A percentile compares a stretch with the other conserved stretches of the same genome.
Conservation (phyloP, 2,797 vertebrate species). For the Acanthurus lineatus region DNA sequence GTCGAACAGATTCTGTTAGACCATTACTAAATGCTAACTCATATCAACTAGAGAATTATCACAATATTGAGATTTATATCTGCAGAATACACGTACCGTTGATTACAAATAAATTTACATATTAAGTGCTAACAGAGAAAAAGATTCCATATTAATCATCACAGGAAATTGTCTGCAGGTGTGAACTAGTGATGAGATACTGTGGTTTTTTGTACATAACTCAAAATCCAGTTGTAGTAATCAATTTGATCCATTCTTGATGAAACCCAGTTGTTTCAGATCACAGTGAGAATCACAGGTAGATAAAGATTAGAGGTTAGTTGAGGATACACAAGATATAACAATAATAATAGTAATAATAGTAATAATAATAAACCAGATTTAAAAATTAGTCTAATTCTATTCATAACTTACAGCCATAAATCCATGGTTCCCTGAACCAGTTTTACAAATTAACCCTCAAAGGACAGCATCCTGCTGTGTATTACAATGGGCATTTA, state of each 20-base stretch:
- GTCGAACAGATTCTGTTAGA: slow-evolving; percentile 34
- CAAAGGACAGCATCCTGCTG: slow-evolving; percentile 11
- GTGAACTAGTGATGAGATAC: slow-evolving; percentile 24
- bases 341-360: slow-evolving; percentile 35
- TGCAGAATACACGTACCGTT: slow-evolving; percentile 70
- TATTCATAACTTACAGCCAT: slow-evolving; percentile 11
- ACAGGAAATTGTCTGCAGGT: slow-evolving; percentile 46
- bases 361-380: slow-evolving; percentile 38
- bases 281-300: slow-evolving; percentile 77
- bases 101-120: slow-evolving; percentile 70
- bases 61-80: slow-evolving; percentile 72
- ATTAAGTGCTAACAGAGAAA: slow-evolving; percentile 40
- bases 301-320: slow-evolving; percentile 60
- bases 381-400: slow-evolving; percentile 11
- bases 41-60: slow-evolving; percentile 63
- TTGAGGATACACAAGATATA: slow-evolving; percentile 44
- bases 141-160: slow-evolving; percentile 21
- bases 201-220: slow-evolving; percentile 38
- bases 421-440: slow-evolving; percentile 25
- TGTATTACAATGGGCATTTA: not conserved
- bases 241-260: slow-evolving; percentile 28
- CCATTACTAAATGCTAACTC: slow-evolving; percentile 65
- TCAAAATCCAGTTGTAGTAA: slow-evolving; percentile 44
- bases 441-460: slow-evolving; percentile 35
- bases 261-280: slow-evolving; percentile 45